These are phyloP conservation scores for Machaerirhynchus nigripectus DNA, from an alignment of 2,113 vertebrate genomes.

Conservation along the genomic window DNA sequence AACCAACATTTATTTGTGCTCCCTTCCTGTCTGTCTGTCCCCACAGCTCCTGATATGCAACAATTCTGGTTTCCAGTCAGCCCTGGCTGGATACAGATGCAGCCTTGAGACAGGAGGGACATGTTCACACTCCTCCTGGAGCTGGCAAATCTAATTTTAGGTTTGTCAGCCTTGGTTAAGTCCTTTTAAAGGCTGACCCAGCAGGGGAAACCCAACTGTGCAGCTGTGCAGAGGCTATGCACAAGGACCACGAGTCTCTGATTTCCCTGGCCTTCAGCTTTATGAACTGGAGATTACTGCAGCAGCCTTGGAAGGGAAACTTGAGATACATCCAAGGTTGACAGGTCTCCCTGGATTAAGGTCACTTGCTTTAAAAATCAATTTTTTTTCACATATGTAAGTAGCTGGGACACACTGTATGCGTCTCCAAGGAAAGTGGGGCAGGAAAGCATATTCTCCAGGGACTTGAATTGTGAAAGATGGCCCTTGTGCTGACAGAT, in stretches of 20 bases:
- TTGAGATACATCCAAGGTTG: conserved; percentile 9
- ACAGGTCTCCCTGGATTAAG: neutral
- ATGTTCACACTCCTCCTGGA: neutral
- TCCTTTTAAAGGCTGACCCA: neutral
- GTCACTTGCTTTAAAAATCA: neutral
- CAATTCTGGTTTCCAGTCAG: neutral
- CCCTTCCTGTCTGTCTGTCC: neutral
- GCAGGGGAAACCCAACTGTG: neutral
- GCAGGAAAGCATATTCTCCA: neutral
- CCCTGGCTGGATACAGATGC: neutral
- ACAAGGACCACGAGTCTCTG: neutral
- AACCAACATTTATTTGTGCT: neutral
- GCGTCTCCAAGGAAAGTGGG: neutral
- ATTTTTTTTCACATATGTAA: neutral
- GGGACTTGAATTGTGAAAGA: neutral
- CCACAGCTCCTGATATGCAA: neutral
- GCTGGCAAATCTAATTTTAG: conserved; percentile 28
- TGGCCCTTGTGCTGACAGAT: neutral
- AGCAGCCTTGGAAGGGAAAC: conserved; percentile 25
- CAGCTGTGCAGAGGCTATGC: neutral
- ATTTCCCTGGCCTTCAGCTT: neutral
- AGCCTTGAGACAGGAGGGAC: neutral
- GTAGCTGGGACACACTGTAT: neutral
- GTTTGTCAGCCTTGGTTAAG: conserved; percentile 12
- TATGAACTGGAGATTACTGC: conserved; percentile 21